These are phyloP conservation scores for Megathymus violae DNA, from an alignment of 1,140 invertebrate genomes.

Conservation along the genomic window DNA sequence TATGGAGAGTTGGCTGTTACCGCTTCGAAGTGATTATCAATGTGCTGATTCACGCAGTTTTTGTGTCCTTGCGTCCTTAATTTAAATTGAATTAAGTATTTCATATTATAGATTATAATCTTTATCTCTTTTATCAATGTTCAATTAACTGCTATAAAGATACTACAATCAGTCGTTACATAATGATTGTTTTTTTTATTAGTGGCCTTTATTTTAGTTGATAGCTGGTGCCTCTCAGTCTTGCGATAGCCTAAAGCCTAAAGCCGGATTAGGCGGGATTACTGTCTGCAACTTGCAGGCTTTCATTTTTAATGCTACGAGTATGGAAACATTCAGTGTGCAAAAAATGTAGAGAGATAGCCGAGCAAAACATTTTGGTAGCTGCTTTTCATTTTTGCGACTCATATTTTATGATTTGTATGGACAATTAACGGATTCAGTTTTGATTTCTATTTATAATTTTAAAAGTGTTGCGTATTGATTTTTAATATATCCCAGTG, in stretches of 20 bases:
- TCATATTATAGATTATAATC: not conserved
- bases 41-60: not conserved
- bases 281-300: conserved; percentile 19
- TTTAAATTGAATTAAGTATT: not conserved
- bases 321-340: not conserved
- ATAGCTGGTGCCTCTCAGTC: not conserved
- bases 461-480: too few relatives aligned
- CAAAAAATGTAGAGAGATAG: not conserved
- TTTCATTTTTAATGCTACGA: conserved; percentile 15
- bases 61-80: not conserved
- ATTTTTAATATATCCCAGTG: too few relatives aligned
- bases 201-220: not conserved
- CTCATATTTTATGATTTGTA: too few relatives aligned
- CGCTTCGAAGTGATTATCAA: not conserved
- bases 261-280: conserved; percentile 16
- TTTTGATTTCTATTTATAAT: too few relatives aligned
- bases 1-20: not conserved
- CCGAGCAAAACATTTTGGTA: not conserved
- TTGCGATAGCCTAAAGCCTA: conserved; percentile 1
- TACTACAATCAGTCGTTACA: too few relatives aligned
- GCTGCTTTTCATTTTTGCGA: too few relatives aligned
- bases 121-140: not conserved
- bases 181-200: not conserved
- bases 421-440: too few relatives aligned
- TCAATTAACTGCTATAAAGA: not conserved